Conservation (phyloP, 1,140 invertebrate genomes). For the Triops cancriformis region DNA sequence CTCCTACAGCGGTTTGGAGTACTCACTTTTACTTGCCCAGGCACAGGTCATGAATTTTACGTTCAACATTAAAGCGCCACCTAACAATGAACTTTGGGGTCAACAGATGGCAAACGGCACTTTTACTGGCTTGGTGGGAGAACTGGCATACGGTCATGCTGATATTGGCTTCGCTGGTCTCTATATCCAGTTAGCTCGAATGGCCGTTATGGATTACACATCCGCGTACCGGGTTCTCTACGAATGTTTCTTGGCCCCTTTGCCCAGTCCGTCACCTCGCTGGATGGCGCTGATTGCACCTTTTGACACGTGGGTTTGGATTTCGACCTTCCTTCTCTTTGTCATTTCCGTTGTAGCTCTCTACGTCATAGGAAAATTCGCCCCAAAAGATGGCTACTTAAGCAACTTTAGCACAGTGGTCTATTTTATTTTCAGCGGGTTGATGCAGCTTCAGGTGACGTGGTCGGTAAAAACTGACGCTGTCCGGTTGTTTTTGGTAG, state of each 20-base stretch:
- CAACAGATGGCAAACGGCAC: constrained; percentile 48
- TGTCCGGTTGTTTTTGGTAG: constrained; percentile 6
- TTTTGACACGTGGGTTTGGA: constrained; percentile 40
- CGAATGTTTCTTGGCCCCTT: constrained; percentile 73
- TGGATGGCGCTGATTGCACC: constrained; percentile 73
- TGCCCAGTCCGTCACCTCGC: constrained; percentile 60
- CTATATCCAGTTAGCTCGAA: constrained; percentile 57
- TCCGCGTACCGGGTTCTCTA: constrained; percentile 69
- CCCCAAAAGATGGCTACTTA: neutral
- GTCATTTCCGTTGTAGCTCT: neutral
- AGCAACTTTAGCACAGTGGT: neutral
- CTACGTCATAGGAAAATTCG: constrained; percentile 3
- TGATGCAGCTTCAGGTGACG: constrained; percentile 19
- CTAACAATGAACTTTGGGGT: constrained; percentile 54
- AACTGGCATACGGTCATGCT: constrained; percentile 53
- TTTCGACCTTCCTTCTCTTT: constrained; percentile 1
- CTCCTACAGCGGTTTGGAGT: neutral
- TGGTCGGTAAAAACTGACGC: constrained; percentile 12
- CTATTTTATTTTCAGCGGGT: constrained; percentile 2
- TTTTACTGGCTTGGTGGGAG: constrained; percentile 58
- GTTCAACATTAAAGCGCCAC: constrained; percentile 52
- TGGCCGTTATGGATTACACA: constrained; percentile 61
- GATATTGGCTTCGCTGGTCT: constrained; percentile 68
- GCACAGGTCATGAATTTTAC: constrained; percentile 59
- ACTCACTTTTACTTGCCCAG: constrained; percentile 52